A percentile compares a stretch with the other conserved stretches of the same genome.
Evolutionary conservation across 37 sponge, comb jelly and placozoan genomes (phyloP).

Genomic region (Haliclona indistincta): DNA sequence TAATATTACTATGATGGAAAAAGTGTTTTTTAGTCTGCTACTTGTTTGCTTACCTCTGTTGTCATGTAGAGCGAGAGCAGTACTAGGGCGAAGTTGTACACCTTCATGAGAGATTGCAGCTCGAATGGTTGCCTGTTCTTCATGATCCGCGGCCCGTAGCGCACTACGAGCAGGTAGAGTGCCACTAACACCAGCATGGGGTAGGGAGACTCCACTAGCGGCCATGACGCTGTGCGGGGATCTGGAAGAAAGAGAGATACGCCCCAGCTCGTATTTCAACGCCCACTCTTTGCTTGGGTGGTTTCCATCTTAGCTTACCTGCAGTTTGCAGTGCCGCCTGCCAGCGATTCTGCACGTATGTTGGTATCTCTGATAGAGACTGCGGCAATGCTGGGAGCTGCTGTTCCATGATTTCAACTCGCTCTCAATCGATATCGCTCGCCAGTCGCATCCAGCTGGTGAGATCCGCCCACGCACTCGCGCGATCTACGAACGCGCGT

Average conservation of each 20-base stretch:
- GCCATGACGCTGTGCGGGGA: conserved; percentile 72
- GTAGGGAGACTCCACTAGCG: conserved; percentile 61
- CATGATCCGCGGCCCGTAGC: conserved; percentile 55
- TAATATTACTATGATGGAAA: too few relatives aligned
- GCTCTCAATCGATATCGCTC: too few relatives aligned
- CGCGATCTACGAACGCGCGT: too few relatives aligned
- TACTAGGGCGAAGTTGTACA: conserved; percentile 82
- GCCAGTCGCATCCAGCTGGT: too few relatives aligned
- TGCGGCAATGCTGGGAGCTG: too few relatives aligned
- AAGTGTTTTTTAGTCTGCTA: not conserved
- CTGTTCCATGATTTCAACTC: too few relatives aligned
- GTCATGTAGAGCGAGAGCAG: conserved; percentile 62
- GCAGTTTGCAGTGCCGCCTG: not conserved
- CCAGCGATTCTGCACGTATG: too few relatives aligned
- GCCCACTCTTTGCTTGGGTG: too few relatives aligned
- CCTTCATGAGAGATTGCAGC: conserved; percentile 33
- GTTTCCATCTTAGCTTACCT: too few relatives aligned
- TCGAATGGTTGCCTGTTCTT: conserved; percentile 58
- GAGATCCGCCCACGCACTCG: too few relatives aligned
- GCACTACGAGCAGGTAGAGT: conserved; percentile 65
- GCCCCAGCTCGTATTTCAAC: too few relatives aligned
- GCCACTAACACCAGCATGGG: conserved; percentile 38
- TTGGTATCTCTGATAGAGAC: too few relatives aligned
- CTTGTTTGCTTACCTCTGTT: conserved; percentile 49
- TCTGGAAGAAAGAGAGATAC: conserved; percentile 37